Base-by-base conservation (phyloP, 2,888 invertebrate species). In the Eremobia ochroleuca region DNA sequence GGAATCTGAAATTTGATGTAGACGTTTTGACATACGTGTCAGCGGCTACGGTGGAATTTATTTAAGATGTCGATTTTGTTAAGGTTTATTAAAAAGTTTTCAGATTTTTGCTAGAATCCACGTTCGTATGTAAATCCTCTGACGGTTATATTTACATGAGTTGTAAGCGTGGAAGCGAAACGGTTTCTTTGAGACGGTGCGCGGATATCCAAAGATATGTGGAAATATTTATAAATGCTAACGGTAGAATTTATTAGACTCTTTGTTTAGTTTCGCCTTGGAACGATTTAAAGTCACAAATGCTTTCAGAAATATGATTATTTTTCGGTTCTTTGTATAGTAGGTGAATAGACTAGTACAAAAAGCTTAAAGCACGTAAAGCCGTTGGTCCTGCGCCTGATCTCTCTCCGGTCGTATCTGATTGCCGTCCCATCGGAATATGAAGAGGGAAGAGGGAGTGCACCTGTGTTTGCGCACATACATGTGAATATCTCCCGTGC, bases 1-100 rank as follows among this genome's bases (percentile, higher is more conserved):
- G 88, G 76, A 52, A 74, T 70, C 78, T 83, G 71, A 82, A 84
- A 90, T 89, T 86, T 90, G 90, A 91, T 85, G 83, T 76, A 85
- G 91, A 90, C 88, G 87, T 88, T 90, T 89, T 89, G 90, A 88
- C 83, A 81, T 78, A 86, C 82, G 83, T 85, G 89, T 90, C 89
- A 90, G 79, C 82, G 82, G 83, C 69, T 83, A 74, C 72, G 82
- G 59, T 74, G 25, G 73, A 77, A 82, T 86, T 85, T 72, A 81
- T 79, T 81, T 64, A 77, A 76, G 85, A 85, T 82, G 77, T 81
- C 81, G 76, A 76, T 72, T 83, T 78, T 82, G 69, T 65, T 65
- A 65, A 76, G 59, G 67, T 85, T 77, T 28, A 66, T 59, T 43
- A 31, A 73, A 81, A 87, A 73, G 64, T 78, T 81, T 85, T 76